These are phyloP conservation scores for Trichonephila clavata DNA, from an alignment of 1,140 invertebrate species.

Conservation along the genomic window DNA sequence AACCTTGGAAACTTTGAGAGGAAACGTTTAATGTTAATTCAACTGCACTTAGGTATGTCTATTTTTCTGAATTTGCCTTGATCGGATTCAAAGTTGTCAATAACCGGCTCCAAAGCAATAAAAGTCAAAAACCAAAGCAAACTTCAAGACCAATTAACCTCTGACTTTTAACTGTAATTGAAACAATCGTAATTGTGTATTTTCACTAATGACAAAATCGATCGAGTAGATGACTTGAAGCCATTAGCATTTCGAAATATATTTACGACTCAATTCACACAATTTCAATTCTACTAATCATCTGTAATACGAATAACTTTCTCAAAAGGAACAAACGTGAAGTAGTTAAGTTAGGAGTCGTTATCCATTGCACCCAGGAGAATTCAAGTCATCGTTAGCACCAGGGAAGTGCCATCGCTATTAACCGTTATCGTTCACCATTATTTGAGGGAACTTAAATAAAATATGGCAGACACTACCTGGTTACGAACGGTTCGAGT, in stretches of 20 bases:
- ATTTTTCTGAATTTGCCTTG: no score
- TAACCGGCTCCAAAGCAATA: no score
- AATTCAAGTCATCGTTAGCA: not conserved
- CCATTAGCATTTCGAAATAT: not conserved
- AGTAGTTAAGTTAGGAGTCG: not conserved
- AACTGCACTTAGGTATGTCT: no score
- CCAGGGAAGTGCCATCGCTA: not conserved
- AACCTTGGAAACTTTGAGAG: no score
- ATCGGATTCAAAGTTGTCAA: no score
- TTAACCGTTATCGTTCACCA: conserved; percentile 4
- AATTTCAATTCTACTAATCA: not conserved
- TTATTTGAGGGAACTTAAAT: conserved; percentile 13
- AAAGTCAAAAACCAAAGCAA: no score
- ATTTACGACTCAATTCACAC: not conserved
- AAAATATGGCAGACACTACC: not conserved
- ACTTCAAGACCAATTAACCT: not conserved
- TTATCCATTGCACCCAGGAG: not conserved
- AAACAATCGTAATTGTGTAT: not conserved
- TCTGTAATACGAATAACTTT: not conserved
- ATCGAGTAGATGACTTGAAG: not conserved
- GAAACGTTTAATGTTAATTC: no score
- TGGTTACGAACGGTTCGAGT: not conserved
- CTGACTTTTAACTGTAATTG: not conserved
- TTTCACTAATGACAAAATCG: not conserved
- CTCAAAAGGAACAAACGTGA: not conserved